Conservation (phyloP, 2,797 vertebrate species). For the Melanogrammus aeglefinus region DNA sequence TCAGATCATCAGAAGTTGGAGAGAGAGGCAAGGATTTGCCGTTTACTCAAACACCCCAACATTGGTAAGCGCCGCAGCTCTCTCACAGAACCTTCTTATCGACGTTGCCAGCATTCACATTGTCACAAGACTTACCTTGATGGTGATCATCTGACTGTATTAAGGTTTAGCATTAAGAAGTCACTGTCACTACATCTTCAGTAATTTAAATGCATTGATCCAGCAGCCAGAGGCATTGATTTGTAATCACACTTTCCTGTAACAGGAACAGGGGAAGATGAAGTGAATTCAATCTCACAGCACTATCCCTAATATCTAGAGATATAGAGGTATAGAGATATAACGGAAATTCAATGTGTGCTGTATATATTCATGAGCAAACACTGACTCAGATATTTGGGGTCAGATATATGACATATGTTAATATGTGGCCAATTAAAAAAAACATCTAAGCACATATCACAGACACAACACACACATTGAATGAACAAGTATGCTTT, state of each 20-base stretch:
- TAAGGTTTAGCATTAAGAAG: neutral
- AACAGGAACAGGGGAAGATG: neutral
- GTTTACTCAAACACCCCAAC: slow-evolving; percentile 93
- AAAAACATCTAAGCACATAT: neutral
- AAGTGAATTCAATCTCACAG: neutral
- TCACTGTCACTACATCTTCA: neutral
- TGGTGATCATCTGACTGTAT: too few relatives aligned
- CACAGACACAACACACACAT: neutral
- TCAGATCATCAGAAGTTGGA: slow-evolving; percentile 98
- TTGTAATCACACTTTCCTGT: too few relatives aligned
- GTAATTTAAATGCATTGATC: neutral
- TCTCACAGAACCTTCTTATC: neutral
- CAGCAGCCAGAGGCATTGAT: neutral
- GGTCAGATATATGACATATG: neutral
- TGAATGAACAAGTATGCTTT: neutral
- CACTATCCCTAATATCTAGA: neutral
- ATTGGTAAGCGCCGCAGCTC: slow-evolving; percentile 79
- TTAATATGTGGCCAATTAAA: neutral
- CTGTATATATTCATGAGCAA: neutral
- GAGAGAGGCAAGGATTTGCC: slow-evolving; percentile 93
- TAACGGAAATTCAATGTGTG: neutral
- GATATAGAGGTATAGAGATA: neutral
- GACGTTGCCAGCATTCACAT: too few relatives aligned
- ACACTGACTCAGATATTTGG: neutral
- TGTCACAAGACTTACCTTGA: too few relatives aligned